Base-by-base conservation (phyloP, 23 tunicate species). In the Diplosoma virens region DNA sequence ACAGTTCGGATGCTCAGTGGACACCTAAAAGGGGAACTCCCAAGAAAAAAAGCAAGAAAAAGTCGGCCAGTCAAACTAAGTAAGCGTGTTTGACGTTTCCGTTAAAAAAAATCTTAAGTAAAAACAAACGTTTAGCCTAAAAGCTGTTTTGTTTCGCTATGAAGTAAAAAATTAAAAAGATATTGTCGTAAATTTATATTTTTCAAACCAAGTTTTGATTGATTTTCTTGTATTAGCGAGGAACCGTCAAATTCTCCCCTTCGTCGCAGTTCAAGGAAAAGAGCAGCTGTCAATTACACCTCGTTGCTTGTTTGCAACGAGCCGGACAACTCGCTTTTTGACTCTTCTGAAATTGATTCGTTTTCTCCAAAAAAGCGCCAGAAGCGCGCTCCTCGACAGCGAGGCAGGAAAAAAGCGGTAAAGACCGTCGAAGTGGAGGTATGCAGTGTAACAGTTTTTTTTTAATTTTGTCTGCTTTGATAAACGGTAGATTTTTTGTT, bases 221-320 rank as follows among this genome's bases (percentile, higher is more conserved):
- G n/a, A n/a, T 41, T 56, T 18, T 11, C 20, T 23, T 27, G 70
- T 6, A 7, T 35, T 26, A 67, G 52, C 3, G 74, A 67, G 25
- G 26, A 34, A 2, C 3, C 30, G 5, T 18, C 52, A 3, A 34
- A 16, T 22, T 67, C 74, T 16, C 74, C 74, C 2, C 30, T 80
- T 1, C 77, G 84, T 1, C 76, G 84, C 25, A 67, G 77, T 33
- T 54, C 36, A 1, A 64, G 84, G 16, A 80, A 80, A 33, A 32
- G 84, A 7, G 67, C 77, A 18, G 25, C 67, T 17, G 84, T 80
- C 17, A 80, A 54, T 30, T 80, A 80, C 68, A 55, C 66, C 17
- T 65, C 60, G n/a, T 29, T 80, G 84, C 30, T 80, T 67, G 67
- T 54, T 20, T 31, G 37, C 1, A 24, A 25, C 35, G 61, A 47